Evolutionary conservation across 2,888 invertebrate genomes (phyloP).

Genomic region (Epirrhoe tristata): DNA sequence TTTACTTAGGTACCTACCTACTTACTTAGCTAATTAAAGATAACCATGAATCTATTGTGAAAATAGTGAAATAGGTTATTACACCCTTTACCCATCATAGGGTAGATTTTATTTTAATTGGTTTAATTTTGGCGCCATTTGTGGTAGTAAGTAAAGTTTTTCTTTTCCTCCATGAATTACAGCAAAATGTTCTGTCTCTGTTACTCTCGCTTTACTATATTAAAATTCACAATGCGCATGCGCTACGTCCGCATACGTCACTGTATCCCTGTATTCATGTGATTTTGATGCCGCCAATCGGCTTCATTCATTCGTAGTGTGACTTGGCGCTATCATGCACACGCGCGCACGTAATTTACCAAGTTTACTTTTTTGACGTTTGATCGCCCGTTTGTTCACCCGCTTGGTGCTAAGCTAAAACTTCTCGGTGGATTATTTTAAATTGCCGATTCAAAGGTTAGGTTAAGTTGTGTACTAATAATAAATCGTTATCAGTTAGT

Average conservation of each 20-base stretch:
- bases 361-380: conserved; percentile 39
- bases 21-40: too few relatives aligned
- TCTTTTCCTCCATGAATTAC: neutral
- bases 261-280: conserved; percentile 59
- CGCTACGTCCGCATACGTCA: conserved; percentile 70
- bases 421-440: conserved; percentile 16
- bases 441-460: conserved; percentile 5
- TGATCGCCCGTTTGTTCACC: conserved; percentile 16
- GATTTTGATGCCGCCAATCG: conserved; percentile 66
- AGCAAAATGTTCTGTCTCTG: conserved; percentile 43
- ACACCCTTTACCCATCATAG: neutral
- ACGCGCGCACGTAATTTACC: conserved; percentile 38
- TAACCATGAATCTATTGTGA: too few relatives aligned
- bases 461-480: conserved; percentile 23
- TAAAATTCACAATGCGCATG: conserved; percentile 62
- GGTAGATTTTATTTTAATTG: conserved; percentile 1
- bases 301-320: conserved; percentile 63
- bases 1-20: neutral
- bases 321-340: conserved; percentile 59
- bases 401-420: conserved; percentile 7
- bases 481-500: conserved; percentile 29
- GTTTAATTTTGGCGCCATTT: conserved; percentile 18
- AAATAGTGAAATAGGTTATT: neutral
- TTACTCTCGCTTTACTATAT: conserved; percentile 42
- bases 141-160: conserved; percentile 14